Evolutionary conservation across 2,888 invertebrate genomes (phyloP), one percentile per base, ranked within the genome.

Genomic region (Odontocerum albicorne): DNA sequence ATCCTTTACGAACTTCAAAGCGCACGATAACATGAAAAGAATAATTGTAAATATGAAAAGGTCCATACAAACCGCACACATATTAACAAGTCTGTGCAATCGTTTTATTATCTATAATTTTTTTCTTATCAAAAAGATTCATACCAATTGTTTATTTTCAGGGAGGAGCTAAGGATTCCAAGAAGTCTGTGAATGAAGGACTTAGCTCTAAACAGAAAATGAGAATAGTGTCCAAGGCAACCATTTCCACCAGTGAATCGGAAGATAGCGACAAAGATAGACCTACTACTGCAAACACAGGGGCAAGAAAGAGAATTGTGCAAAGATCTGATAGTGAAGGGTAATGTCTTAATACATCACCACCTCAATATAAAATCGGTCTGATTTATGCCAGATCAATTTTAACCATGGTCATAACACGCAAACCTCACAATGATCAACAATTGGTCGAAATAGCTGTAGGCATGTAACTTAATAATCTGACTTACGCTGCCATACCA

Each of bases 181-280:
- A 56, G 42, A 61, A 61, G 38, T 20, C 46, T 15, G 44, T 77
- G 15, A 80, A 82, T 50, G 87, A 88, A 63, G 90, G 90, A 16
- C 83, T 90, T 52, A 82, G 90, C 32, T 83, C 87, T 6, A 94
- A 92, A 71, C 92, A 94, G 69, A 88, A 93, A 39, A 83, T 88
- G 61, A 87, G 92, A 66, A 89, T 96, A 68, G 88, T 94, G 0
- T 96, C 96, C 0, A 96, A 96, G 70, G 96, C 91, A 54, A 94
- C 93, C 0, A 96, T 97, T 63, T 96, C 96, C 0, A 94, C 95
- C 0, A 90, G 90, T 58, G 92, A 92, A 66, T 90, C 90, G 0
- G 82, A 82, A 46, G 86, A 84, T 62, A 88, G 88, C 60, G 86
- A 86, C 49, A 73, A 82, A 64, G 78, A 80, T 63, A 76, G 76